Conservation (phyloP, 2,797 vertebrate genomes). For the Eutrigla gurnardus region DNA sequence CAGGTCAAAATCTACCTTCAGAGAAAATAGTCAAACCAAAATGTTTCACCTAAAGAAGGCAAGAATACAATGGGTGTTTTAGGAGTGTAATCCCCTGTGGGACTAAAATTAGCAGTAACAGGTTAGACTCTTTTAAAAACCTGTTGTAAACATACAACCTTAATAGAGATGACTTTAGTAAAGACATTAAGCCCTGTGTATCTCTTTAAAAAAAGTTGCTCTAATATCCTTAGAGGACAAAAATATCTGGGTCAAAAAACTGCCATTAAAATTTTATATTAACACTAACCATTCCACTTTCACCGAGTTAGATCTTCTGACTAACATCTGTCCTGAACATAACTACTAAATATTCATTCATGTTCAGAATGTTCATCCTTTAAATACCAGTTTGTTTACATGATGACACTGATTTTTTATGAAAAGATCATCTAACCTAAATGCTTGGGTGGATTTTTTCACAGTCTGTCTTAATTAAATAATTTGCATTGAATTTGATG, state of each 20-base stretch:
- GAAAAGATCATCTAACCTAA: too few relatives aligned
- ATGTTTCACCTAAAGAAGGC: background rate
- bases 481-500: too few relatives aligned
- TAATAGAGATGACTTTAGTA: background rate
- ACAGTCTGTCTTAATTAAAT: too few relatives aligned
- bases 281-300: too few relatives aligned
- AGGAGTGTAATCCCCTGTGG: background rate
- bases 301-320: too few relatives aligned
- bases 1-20: background rate
- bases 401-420: too few relatives aligned
- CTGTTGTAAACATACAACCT: background rate
- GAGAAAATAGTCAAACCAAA: background rate
- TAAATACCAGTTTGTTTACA: too few relatives aligned
- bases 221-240: background rate
- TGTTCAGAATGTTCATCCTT: too few relatives aligned
- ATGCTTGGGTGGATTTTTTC: too few relatives aligned
- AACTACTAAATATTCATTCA: too few relatives aligned
- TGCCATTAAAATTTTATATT: background rate
- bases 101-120: background rate
- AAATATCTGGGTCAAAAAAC: background rate
- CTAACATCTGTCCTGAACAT: too few relatives aligned
- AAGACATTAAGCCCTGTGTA: background rate
- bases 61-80: background rate
- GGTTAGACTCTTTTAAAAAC: background rate
- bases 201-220: background rate